phyloP scores from a whole-genome alignment of 2,888 invertebrate genomes.

The Volucella inflata region DNA sequence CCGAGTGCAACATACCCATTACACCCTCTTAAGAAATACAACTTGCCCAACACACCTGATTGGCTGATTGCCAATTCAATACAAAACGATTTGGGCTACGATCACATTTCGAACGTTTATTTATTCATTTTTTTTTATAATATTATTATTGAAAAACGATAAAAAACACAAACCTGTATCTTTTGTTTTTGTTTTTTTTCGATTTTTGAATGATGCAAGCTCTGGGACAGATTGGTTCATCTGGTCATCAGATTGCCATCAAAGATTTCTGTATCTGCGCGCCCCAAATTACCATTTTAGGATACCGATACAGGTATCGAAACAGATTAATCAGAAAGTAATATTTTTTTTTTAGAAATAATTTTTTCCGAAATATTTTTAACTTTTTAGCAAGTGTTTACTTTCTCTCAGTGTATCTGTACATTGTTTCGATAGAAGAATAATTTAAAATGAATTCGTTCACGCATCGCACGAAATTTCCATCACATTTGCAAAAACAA shows the following conservation, averaged over 20 bases:
- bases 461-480: neutral
- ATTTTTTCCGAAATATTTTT: constrained; percentile 34
- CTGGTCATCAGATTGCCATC: constrained; percentile 16
- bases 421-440: constrained; percentile 10
- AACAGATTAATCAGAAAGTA: neutral
- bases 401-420: neutral
- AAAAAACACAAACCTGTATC: constrained; percentile 5
- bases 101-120: neutral
- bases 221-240: constrained; percentile 42
- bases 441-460: neutral
- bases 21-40: too few relatives aligned
- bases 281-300: constrained; percentile 15
- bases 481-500: neutral
- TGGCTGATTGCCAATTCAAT: neutral
- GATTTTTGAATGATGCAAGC: constrained; percentile 46
- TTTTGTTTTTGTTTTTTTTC: neutral
- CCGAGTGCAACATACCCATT: too few relatives aligned
- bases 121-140: neutral
- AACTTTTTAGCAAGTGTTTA: neutral
- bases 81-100: neutral
- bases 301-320: constrained; percentile 10
- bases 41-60: too few relatives aligned
- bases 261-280: neutral
- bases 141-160: neutral
- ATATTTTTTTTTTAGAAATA: too few relatives aligned